Base-by-base conservation (phyloP, 2,888 invertebrate genomes). In the Phyllotreta cruciferae region DNA sequence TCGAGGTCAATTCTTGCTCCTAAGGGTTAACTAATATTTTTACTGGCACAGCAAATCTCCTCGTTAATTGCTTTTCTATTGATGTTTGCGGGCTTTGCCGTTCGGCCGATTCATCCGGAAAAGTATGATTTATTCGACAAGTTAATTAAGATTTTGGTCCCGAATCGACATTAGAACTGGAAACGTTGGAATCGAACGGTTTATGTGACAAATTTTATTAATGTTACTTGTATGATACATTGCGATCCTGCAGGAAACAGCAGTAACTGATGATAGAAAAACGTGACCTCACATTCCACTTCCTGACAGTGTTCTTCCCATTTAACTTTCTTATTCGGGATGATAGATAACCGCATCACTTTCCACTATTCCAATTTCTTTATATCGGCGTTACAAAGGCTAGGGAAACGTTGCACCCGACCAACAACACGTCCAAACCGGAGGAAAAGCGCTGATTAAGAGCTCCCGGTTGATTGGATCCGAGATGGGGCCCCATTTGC, bases 401-500 rank as follows among this genome's bases (percentile, higher is more conserved):
- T 24, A 24, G 24, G 24, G 24, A 47, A 60, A 60, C 56, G 49
- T 49, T 14, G 35, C 44, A 13, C 41, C 34, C 54, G 14, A 50
- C 35, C 61, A 60, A 56, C 60, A 58, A 63, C 62, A 67, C 67
- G 66, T 69, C 62, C 42, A 50, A 56, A 24, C 24, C 24, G 24
- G 24, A 1, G 45, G 42, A 63, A 57, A 65, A 66, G 45, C 61
- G 63, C 65, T 63, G 66, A 69, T 69, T 69, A 67, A 62, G 62
- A 65, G 47, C 62, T 49, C 42, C 42, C 61, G 53, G 65, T 52
- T 69, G 65, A 69, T 69, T 65, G 66, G 69, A 63, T 65, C 36
- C 35, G 50, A 55, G 57, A 66, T 62, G 61, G 60, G 55, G 57
- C 66, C 67, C 64, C 66, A 67, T 68, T 64, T 64, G 68, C 66